Base-by-base conservation (phyloP, 1,140 invertebrate species). In the Streblospio benedicti region DNA sequence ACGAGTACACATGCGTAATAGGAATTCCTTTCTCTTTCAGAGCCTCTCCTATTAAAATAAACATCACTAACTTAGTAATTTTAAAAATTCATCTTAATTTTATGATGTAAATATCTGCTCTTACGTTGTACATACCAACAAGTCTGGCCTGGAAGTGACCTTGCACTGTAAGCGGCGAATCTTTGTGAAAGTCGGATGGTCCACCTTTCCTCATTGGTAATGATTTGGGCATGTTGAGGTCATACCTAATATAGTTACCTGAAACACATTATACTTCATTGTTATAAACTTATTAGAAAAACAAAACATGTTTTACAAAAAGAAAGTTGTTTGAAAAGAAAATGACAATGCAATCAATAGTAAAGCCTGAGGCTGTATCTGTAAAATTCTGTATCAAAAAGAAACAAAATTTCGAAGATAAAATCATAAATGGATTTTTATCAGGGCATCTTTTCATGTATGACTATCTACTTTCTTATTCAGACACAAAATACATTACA, bases 161-260 rank as follows among this genome's bases (percentile, higher is more conserved):
- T 47, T 96, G 81, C 43, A 88, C 87, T 5, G 93, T 96, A 53
- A 96, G 77, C 32, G 93, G 93, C 31, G 86, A 86, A 74, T 97
- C 93, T 65, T 86, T 85, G 51, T 83, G 79, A 76, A 86, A 93
- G 30, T 85, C 84, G 51, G 84, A 79, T 16, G 84, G 83, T 41
- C 81, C 80, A n/a, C 72, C 73, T 27, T 69, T 70, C 49, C 82
- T 65, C 54, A 66, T 62, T 0, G 87, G 85, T 64, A 94, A 74
- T 44, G 78, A 80, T 51, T 83, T 81, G 4, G 92, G 93, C 86
- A 95, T 88, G 68, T 97, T 97, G 18, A 96, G 76, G 74, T 96
- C 91, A 69, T 87, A 87, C 14, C 87, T 81, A 14, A 85, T 76
- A 68, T 94, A 94, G 25, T 73, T 71, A 3, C 80, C 82, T 51